phyloP scores from a whole-genome alignment of 2,797 vertebrate species.

The Eptatretus atami region DNA sequence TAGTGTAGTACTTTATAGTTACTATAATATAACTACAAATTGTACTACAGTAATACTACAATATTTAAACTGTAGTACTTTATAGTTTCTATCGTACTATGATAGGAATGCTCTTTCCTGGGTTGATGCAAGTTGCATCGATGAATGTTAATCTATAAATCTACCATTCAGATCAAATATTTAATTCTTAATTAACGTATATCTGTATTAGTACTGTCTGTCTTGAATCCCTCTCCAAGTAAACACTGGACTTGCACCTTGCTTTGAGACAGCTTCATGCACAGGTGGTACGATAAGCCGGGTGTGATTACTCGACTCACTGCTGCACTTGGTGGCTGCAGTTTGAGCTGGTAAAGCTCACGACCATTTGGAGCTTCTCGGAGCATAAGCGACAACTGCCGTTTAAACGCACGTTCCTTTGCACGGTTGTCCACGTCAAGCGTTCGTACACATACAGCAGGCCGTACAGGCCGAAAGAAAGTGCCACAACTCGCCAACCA shows the following conservation, averaged over 20 bases:
- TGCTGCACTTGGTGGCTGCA: slow-evolving; percentile 98
- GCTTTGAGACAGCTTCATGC: not conserved
- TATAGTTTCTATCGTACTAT: no score
- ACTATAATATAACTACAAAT: no score
- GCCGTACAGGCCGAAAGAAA: slow-evolving; percentile 66
- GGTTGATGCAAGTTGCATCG: no score
- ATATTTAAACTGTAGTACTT: no score
- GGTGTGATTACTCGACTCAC: slow-evolving; percentile 22
- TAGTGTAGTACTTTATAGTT: no score
- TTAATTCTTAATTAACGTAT: no score
- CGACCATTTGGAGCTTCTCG: slow-evolving; percentile 71
- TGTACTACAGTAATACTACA: no score
- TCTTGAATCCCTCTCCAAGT: no score
- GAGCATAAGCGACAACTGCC: slow-evolving; percentile 76
- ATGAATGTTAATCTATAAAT: no score
- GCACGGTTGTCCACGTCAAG: slow-evolving; percentile 73
- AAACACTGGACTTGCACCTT: not conserved
- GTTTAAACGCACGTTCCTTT: slow-evolving; percentile 65
- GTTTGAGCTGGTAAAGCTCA: slow-evolving; percentile 87
- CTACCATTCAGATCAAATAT: no score
- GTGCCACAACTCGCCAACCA: slow-evolving; percentile 70
- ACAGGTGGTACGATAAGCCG: not conserved
- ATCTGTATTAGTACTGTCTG: no score
- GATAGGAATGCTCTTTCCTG: no score
- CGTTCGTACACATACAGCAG: slow-evolving; percentile 83